A percentile compares a stretch with the other conserved stretches of the same genome.
These are phyloP conservation scores for Bos taurus DNA, from an alignment of 2,113 vertebrate genomes.

Conservation along the genomic window DNA sequence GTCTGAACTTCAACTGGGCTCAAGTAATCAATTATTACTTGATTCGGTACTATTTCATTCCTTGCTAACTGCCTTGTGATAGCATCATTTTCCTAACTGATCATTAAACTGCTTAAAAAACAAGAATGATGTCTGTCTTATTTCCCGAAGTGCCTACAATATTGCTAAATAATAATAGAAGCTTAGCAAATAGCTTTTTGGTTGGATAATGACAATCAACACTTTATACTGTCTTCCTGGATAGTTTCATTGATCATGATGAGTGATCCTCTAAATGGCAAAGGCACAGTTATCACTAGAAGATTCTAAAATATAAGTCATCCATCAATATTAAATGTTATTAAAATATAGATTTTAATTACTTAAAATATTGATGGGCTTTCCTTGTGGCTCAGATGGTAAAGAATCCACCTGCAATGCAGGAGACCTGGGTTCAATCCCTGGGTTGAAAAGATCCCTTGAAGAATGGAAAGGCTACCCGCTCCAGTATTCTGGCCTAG, in stretches of 20 bases:
- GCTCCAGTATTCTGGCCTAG: background rate
- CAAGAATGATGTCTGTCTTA: background rate
- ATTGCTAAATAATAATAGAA: background rate
- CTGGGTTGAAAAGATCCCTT: background rate
- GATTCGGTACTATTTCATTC: background rate
- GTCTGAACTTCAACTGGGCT: background rate
- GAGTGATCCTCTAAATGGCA: constrained; percentile 6
- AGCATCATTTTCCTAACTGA: background rate
- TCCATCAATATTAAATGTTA: background rate
- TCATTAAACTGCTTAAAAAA: background rate
- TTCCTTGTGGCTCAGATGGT: background rate
- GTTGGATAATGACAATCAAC: constrained; percentile 46
- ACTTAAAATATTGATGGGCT: background rate
- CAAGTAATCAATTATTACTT: background rate
- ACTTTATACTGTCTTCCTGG: background rate
- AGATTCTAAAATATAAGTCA: constrained; percentile 10
- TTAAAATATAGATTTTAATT: background rate
- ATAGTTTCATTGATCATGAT: background rate
- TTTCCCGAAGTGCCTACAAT: constrained; percentile 22
- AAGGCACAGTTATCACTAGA: background rate
- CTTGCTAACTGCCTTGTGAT: background rate
- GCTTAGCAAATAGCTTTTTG: constrained; percentile 33
- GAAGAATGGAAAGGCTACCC: background rate
- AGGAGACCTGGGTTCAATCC: background rate
- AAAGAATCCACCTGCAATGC: background rate